Conservation (phyloP, 2,888 invertebrate genomes). For the Cataglyphis livida region DNA sequence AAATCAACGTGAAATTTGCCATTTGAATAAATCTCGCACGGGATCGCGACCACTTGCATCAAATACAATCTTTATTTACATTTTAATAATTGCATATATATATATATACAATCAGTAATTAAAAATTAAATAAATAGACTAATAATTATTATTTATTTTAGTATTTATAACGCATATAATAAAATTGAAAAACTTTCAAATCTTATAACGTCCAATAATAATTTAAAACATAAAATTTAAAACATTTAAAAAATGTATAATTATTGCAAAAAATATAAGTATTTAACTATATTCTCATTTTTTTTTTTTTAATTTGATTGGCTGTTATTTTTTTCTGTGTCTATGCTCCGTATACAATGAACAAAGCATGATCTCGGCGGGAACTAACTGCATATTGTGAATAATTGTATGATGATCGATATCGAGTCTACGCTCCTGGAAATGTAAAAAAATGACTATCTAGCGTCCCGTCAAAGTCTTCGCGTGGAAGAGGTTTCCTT, state of each 20-base stretch:
- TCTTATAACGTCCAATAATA: not conserved
- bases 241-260: not conserved
- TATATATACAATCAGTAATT: not conserved
- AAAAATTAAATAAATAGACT: not conserved
- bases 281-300: not conserved
- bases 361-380: slow-evolving; percentile 5
- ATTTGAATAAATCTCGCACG: not conserved
- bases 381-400: not conserved
- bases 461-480: slow-evolving; percentile 15
- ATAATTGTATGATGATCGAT: slow-evolving; percentile 6
- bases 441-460: slow-evolving; percentile 63
- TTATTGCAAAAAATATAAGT: not conserved
- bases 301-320: not conserved
- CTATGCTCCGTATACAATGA: not conserved
- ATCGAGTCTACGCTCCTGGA: slow-evolving; percentile 30
- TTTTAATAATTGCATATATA: not conserved
- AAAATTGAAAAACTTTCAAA: not conserved
- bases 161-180: not conserved
- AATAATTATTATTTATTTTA: not conserved
- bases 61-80: not conserved
- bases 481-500: slow-evolving; percentile 31
- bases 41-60: not conserved
- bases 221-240: not conserved
- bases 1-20: slow-evolving; percentile 25
- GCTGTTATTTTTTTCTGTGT: too few species aligned